phyloP scores from a whole-genome alignment of 2,888 invertebrate species.

The Rotaria socialis region DNA sequence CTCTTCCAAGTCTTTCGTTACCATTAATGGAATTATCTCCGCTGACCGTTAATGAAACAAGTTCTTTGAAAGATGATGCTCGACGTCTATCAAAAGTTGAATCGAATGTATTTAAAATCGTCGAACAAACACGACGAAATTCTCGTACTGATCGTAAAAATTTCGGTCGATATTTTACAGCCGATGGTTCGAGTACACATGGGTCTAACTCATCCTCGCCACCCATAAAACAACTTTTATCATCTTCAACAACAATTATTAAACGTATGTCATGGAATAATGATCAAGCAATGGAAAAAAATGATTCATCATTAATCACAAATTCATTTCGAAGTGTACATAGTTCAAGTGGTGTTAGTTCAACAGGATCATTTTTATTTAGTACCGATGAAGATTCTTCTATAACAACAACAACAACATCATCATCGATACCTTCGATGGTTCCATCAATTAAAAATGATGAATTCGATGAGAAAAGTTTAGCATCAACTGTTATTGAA shows the following conservation, averaged over 20 bases:
- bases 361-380: constrained; percentile 59
- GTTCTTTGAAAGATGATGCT: neutral
- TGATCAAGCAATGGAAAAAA: constrained; percentile 50
- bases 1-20: neutral
- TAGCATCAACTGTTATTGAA: neutral
- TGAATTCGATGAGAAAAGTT: neutral
- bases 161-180: constrained; percentile 66
- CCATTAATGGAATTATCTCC: neutral
- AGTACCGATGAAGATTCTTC: constrained; percentile 52
- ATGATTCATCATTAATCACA: constrained; percentile 54
- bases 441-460: neutral
- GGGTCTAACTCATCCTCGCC: constrained; percentile 52
- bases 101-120: neutral
- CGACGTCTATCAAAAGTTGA: constrained; percentile 1
- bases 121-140: constrained; percentile 28
- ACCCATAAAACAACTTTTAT: constrained; percentile 61
- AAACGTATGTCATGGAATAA: constrained; percentile 67
- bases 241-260: constrained; percentile 61
- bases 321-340: constrained; percentile 60
- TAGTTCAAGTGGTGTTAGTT: constrained; percentile 61
- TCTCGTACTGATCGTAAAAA: constrained; percentile 48
- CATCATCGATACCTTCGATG: neutral
- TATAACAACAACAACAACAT: neutral
- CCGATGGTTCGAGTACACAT: constrained; percentile 63
- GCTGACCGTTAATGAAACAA: neutral